Conservation (phyloP, 2,888 invertebrate species). For the Pinctada fucata region DNA sequence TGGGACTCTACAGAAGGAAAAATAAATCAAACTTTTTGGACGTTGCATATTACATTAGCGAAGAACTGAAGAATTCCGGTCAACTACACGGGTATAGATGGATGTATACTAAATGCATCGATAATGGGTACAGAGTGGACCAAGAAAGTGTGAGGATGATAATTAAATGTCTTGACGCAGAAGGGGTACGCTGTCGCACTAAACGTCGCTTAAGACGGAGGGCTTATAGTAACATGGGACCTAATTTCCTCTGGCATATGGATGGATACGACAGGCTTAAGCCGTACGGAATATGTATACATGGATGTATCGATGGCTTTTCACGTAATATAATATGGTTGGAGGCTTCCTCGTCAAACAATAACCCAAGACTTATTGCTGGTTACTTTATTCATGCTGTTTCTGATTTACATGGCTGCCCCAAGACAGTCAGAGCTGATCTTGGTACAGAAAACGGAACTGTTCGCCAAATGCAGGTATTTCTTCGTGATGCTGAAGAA, state of each 20-base stretch:
- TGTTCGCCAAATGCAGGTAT: conserved; percentile 27
- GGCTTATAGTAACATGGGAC: conserved; percentile 39
- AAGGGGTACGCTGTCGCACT: conserved; percentile 21
- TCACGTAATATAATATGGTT: conserved; percentile 52
- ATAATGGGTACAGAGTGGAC: conserved; percentile 20
- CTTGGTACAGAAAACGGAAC: conserved; percentile 36
- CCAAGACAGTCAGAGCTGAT: conserved; percentile 31
- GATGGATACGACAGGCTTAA: conserved; percentile 54
- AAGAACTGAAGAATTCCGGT: conserved; percentile 23
- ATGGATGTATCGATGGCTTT: conserved; percentile 51
- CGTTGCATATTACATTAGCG: conserved; percentile 22
- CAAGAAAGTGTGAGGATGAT: conserved; percentile 36
- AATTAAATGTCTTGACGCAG: conserved; percentile 29
- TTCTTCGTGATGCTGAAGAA: conserved; percentile 25
- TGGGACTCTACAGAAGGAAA: conserved; percentile 18
- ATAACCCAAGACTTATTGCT: conserved; percentile 42
- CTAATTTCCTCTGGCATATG: conserved; percentile 53
- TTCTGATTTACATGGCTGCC: conserved; percentile 18
- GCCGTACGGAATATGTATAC: too few species aligned
- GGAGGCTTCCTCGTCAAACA: conserved; percentile 41
- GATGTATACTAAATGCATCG: conserved; percentile 32
- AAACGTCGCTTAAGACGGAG: conserved; percentile 36
- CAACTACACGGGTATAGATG: conserved; percentile 37
- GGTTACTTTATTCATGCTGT: conserved; percentile 31
- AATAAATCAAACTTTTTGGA: conserved; percentile 21